Evolutionary conservation across 2,113 vertebrate genomes (phyloP), one percentile per base, ranked within the genome.

Genomic region (Puffinus mauretanicus): DNA sequence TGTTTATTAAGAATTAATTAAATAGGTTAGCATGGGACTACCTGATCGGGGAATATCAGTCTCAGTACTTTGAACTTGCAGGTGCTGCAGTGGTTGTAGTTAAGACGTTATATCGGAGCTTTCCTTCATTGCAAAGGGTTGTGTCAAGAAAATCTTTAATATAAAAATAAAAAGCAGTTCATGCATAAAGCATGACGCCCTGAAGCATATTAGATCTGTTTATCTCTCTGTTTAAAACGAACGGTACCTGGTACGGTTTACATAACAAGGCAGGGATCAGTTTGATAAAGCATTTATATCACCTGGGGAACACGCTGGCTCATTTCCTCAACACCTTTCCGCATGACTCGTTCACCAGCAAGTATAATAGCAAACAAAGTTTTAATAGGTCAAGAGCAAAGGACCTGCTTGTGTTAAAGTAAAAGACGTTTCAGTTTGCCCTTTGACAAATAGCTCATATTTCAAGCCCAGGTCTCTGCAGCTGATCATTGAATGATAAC

Each of bases 141-240:
- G 92, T 97, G 96, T 97, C 95, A 97, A 96, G 90, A 98, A 97
- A 97, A 97, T 93, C 97, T 98, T 97, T 97, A 98, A 98, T 98
- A 97, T 97, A 97, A 98, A 98, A 98, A 97, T 98, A 98, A 98
- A 97, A 98, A 98, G 97, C 86, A 96, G 95, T 98, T 98, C 98
- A 98, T 98, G 98, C 98, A 98, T 98, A 98, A 98, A 98, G 98
- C 98, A 98, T 98, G 98, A 98, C 6, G 97, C 97, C 98, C 98
- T 96, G 97, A 98, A 98, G 98, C 98, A 91, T 98, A 98, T 98
- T 98, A 98, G 98, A 98, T 98, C 98, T 98, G 98, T 98, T 98
- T 98, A 98, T 98, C 98, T 98, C 97, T 97, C 97, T 98, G 97
- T 98, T 98, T 98, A 98, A 98, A 98, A 98, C 16, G 97, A 98